Conservation (phyloP, 1,140 invertebrate genomes). For the Lepidurus couesii region DNA sequence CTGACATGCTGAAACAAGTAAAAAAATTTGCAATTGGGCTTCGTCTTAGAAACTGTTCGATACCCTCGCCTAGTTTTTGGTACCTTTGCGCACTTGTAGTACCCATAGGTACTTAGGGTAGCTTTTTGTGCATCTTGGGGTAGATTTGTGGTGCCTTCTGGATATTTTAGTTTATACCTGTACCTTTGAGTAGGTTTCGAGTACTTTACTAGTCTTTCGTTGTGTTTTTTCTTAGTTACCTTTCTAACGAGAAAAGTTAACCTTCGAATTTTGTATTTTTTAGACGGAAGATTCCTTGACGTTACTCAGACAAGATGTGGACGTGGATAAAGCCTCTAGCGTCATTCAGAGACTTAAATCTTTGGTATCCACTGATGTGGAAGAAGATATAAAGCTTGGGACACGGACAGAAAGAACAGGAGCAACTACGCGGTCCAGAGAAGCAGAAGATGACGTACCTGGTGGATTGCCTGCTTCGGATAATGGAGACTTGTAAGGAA, state of each 20-base stretch:
- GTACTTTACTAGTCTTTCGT: background rate
- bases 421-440: conserved; percentile 1
- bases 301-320: conserved; percentile 22
- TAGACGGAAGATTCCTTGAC: conserved; percentile 31
- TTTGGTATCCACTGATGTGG: background rate
- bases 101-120: too few relatives aligned
- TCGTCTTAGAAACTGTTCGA: background rate
- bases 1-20: conserved; percentile 26
- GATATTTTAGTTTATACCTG: too few relatives aligned
- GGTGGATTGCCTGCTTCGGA: too few relatives aligned
- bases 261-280: background rate
- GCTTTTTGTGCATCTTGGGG: too few relatives aligned
- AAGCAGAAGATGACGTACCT: background rate
- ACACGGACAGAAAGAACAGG: background rate
- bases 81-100: background rate
- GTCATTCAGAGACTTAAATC: background rate
- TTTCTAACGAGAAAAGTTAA: background rate
- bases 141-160: too few relatives aligned
- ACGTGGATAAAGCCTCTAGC: background rate
- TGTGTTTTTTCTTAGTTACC: too few relatives aligned
- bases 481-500: too few relatives aligned
- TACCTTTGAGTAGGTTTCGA: background rate
- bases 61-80: background rate
- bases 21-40: background rate
- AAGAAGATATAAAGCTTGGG: background rate